Evolutionary conservation across 2,888 invertebrate genomes (phyloP).

Genomic region (Agonopterix heracliana): DNA sequence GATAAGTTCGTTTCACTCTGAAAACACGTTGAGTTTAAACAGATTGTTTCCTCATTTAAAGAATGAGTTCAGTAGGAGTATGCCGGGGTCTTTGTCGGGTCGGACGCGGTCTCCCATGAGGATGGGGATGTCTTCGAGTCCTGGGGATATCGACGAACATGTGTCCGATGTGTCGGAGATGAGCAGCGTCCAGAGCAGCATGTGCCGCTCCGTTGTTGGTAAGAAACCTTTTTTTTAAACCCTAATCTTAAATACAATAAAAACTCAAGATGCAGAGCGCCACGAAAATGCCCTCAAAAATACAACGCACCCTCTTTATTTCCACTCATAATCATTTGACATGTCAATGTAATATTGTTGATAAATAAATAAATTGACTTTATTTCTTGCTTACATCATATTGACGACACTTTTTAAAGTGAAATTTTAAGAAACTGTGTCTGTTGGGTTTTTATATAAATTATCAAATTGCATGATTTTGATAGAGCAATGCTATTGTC

Average conservation of each 20-base stretch:
- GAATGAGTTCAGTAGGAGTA: conserved; percentile 62
- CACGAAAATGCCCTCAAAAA: too few species aligned
- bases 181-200: conserved; percentile 76
- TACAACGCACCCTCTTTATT: too few species aligned
- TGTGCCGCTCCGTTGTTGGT: conserved; percentile 74
- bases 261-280: too few species aligned
- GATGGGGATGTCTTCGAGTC: conserved; percentile 33
- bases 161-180: conserved; percentile 70
- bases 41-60: conserved; percentile 79
- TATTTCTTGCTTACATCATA: too few species aligned
- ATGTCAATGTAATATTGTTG: not conserved
- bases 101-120: conserved; percentile 44
- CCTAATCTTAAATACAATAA: too few species aligned
- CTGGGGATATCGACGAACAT: conserved; percentile 62
- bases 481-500: too few species aligned
- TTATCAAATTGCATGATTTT: too few species aligned
- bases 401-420: too few species aligned
- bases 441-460: too few species aligned
- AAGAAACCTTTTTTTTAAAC: conserved; percentile 18
- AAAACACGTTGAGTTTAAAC: conserved; percentile 75
- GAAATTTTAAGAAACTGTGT: too few species aligned
- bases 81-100: conserved; percentile 56
- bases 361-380: too few species aligned
- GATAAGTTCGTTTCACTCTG: conserved; percentile 74
- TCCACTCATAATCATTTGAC: not conserved